Conservation (phyloP, 2,113 vertebrate genomes). For the Zosterops lateralis region DNA sequence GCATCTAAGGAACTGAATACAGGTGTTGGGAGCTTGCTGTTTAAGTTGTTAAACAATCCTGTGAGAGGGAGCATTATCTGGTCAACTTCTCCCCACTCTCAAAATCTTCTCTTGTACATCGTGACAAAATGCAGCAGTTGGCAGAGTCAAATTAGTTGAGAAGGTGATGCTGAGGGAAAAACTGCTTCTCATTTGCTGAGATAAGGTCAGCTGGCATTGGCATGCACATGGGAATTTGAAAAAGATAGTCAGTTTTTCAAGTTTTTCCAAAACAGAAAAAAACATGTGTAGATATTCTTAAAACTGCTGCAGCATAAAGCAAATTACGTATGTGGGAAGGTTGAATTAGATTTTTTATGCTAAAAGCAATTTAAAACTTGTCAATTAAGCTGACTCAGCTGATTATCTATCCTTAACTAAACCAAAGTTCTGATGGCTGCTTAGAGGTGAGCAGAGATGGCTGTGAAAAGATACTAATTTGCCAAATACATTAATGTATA, state of each 20-base stretch:
- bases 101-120: neutral
- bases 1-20: neutral
- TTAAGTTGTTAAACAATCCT: neutral
- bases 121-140: neutral
- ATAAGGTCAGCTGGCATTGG: neutral
- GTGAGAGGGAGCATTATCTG: neutral
- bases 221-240: neutral
- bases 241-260: neutral
- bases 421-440: neutral
- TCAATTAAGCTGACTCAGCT: neutral
- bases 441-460: neutral
- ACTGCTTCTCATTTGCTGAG: neutral
- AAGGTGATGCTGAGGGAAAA: neutral
- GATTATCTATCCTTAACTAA: neutral
- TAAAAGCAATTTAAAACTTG: neutral
- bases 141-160: neutral
- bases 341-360: neutral
- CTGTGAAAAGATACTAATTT: neutral
- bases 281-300: neutral
- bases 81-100: neutral
- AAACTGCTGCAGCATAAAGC: neutral
- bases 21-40: neutral
- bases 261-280: neutral
- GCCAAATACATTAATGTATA: neutral
- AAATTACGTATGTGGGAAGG: neutral